These are phyloP conservation scores for Ondatra zibethicus DNA, from an alignment of 2,113 vertebrate genomes.

Conservation along the genomic window DNA sequence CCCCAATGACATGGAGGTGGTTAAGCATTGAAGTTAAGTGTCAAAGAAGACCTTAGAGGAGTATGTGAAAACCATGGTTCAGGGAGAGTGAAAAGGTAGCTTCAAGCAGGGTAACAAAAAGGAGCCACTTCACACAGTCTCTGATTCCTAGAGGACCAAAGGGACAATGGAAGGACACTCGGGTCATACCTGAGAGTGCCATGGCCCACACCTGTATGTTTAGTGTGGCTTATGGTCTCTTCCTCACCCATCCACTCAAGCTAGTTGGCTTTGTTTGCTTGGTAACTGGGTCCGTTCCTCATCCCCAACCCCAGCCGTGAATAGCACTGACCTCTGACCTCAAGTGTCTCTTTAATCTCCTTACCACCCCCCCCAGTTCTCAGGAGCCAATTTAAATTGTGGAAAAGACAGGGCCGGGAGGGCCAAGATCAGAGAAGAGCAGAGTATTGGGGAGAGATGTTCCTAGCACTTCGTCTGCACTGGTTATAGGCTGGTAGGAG, in stretches of 20 bases:
- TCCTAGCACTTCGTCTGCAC: conserved; percentile 71
- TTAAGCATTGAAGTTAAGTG: neutral
- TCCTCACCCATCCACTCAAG: too few relatives aligned
- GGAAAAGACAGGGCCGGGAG: neutral
- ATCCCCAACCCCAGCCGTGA: neutral
- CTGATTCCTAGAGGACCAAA: neutral
- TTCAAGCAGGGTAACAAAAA: neutral
- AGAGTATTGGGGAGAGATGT: conserved; percentile 43
- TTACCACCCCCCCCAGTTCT: neutral
- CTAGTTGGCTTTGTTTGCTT: neutral
- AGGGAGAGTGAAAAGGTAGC: neutral
- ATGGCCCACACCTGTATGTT: too few relatives aligned
- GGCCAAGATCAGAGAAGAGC: neutral
- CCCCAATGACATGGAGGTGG: neutral
- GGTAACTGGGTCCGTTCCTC: neutral
- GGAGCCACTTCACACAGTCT: neutral
- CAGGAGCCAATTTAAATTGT: neutral
- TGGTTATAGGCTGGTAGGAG: conserved; percentile 70
- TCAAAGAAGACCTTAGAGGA: neutral
- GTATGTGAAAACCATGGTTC: too few relatives aligned
- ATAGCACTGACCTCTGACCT: neutral
- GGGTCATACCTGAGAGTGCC: neutral
- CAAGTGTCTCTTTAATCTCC: neutral
- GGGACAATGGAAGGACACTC: neutral
- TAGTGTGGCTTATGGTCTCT: accelerated